Percentiles rank a stretch among this genome's conserved stretches.
Evolutionary conservation across 2,113 vertebrate genomes (phyloP).

Genomic region (Uropsilus gracilis): DNA sequence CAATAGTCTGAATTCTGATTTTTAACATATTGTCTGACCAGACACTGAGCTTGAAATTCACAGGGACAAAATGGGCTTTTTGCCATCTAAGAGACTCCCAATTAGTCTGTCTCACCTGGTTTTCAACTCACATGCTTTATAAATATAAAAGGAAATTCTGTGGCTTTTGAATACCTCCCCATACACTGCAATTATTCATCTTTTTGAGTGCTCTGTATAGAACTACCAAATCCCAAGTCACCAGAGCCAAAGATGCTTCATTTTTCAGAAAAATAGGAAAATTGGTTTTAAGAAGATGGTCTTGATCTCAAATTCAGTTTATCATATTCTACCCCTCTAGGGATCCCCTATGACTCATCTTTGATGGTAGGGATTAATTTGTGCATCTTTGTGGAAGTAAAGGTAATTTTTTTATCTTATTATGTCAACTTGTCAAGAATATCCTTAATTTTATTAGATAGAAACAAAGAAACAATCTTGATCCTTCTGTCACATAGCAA

Average conservation of each 20-base stretch:
- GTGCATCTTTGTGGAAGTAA: slow-evolving; percentile 47
- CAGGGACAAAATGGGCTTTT: background rate
- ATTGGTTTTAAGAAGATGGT: slow-evolving; percentile 37
- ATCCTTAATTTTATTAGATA: slow-evolving; percentile 36
- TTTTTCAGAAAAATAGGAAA: slow-evolving; percentile 40
- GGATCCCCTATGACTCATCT: background rate
- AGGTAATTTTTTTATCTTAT: background rate
- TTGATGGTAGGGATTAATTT: slow-evolving; percentile 44
- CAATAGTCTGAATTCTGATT: slow-evolving; percentile 29
- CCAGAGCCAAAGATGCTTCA: slow-evolving; percentile 1
- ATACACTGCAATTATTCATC: slow-evolving; percentile 45
- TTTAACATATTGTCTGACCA: slow-evolving; percentile 35
- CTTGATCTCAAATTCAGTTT: slow-evolving; percentile 8
- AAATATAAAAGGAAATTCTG: slow-evolving; percentile 3
- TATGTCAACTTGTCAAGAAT: slow-evolving; percentile 18
- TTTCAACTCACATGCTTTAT: background rate
- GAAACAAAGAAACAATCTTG: background rate
- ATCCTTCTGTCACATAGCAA: background rate
- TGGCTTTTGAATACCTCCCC: slow-evolving; percentile 22
- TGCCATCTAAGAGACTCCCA: background rate
- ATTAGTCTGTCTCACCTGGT: slow-evolving; percentile 42
- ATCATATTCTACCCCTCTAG: background rate
- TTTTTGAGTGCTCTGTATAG: background rate
- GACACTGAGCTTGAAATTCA: slow-evolving; percentile 25
- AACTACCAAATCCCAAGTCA: background rate